Evolutionary conservation across 2,797 vertebrate genomes (phyloP).

Genomic region (Vespertilio murinus): DNA sequence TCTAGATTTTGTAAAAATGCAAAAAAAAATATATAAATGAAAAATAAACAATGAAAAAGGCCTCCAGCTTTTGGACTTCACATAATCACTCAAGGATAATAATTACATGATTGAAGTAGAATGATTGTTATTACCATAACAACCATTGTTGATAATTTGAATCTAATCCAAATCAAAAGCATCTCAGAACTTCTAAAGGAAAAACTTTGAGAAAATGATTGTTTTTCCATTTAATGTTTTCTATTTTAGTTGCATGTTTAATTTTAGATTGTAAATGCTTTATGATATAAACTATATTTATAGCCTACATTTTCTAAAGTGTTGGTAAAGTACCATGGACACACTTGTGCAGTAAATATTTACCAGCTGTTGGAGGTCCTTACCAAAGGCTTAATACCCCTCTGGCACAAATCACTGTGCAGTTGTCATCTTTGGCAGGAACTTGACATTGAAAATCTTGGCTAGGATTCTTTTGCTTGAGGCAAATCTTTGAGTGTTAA

Average conservation of each 20-base stretch:
- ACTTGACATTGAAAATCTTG: not conserved
- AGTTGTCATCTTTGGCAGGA: slow-evolving; percentile 40
- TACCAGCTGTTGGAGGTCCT: slow-evolving; percentile 4
- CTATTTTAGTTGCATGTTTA: not conserved
- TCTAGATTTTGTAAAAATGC: not conserved
- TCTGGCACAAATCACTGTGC: not conserved
- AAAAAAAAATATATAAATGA: not conserved
- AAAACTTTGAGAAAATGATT: slow-evolving; percentile 7
- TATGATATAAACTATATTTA: slow-evolving; percentile 12
- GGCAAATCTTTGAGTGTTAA: not conserved
- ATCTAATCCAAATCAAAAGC: not conserved
- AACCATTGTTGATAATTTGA: not conserved
- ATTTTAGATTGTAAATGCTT: slow-evolving; percentile 31
- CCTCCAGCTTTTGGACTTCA: not conserved
- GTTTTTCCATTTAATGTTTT: slow-evolving; percentile 28
- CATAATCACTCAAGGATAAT: not conserved
- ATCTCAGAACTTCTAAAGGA: not conserved
- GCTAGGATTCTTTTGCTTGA: slow-evolving; percentile 43
- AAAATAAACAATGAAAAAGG: not conserved
- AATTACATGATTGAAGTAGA: not conserved
- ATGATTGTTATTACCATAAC: too few species aligned
- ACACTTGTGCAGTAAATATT: not conserved
- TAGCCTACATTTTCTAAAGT: not conserved
- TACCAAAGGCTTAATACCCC: not conserved
- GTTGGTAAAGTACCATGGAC: not conserved